Percentiles rank a stretch among this genome's conserved stretches.
These are phyloP conservation scores for Nyctereutes procyonoides DNA, from an alignment of 2,113 vertebrate genomes.

Conservation along the genomic window DNA sequence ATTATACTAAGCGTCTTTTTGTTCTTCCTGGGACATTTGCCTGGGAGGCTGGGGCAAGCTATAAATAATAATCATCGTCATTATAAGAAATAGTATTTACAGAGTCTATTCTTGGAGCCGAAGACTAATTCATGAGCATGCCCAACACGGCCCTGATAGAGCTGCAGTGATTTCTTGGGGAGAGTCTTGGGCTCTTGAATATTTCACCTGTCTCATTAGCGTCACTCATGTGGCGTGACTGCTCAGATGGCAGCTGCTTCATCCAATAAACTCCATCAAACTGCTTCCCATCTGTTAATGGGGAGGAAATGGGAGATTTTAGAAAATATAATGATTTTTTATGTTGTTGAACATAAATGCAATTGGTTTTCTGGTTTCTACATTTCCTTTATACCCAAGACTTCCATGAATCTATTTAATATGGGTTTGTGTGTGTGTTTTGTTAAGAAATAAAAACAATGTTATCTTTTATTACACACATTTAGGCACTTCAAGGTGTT, in stretches of 20 bases:
- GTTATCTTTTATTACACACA: neutral
- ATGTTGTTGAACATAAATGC: conserved; percentile 16
- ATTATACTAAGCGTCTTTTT: conserved; percentile 63
- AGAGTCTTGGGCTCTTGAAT: conserved; percentile 14
- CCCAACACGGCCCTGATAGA: conserved; percentile 4
- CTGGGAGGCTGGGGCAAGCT: conserved; percentile 50
- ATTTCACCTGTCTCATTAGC: conserved; percentile 73
- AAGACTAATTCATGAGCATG: neutral
- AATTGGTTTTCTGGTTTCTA: conserved; percentile 45
- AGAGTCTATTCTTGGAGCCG: conserved; percentile 58
- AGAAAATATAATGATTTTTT: conserved; percentile 64
- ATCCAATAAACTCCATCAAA: conserved; percentile 53
- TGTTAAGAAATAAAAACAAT: neutral
- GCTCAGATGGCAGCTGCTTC: conserved; percentile 63
- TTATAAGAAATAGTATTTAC: conserved; percentile 56
- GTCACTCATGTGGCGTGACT: conserved; percentile 58
- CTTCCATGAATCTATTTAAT: conserved; percentile 9
- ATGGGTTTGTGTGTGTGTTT: neutral
- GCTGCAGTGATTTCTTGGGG: conserved; percentile 8
- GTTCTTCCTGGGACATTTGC: conserved; percentile 68
- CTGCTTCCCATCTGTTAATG: conserved; percentile 74
- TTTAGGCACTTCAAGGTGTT: conserved; percentile 23
- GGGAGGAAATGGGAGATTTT: neutral
- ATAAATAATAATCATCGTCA: conserved; percentile 68
- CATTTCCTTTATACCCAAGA: neutral